phyloP scores from a whole-genome alignment of 2,797 vertebrate species.

The Pempheris klunzingeri region DNA sequence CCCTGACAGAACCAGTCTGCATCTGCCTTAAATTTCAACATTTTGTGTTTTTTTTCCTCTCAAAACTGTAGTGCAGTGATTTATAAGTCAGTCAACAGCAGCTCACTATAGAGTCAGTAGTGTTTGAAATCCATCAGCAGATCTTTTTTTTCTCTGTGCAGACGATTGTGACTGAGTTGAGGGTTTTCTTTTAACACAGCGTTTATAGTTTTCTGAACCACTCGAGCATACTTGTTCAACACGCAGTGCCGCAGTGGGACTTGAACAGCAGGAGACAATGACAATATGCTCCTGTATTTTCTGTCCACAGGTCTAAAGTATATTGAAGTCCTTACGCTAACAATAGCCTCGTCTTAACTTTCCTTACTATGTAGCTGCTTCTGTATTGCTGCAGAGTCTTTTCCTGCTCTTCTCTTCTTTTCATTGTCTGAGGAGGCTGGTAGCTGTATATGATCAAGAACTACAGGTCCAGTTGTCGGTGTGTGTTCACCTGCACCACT shows the following conservation, averaged over 20 bases:
- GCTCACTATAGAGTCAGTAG: background rate
- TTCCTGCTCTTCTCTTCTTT: too few species aligned
- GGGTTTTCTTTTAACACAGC: background rate
- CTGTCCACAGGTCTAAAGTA: background rate
- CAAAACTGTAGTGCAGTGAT: background rate
- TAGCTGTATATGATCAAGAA: background rate
- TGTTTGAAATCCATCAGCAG: background rate
- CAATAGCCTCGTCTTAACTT: too few species aligned
- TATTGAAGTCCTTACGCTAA: background rate
- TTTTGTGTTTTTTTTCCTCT: background rate
- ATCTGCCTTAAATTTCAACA: background rate
- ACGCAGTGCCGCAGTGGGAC: background rate
- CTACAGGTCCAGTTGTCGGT: background rate
- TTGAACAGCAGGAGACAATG: slow-evolving; percentile 5
- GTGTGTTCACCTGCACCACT: background rate
- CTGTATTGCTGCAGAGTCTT: too few species aligned
- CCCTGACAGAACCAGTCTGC: slow-evolving; percentile 10
- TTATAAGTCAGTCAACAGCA: background rate
- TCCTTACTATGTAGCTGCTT: too few species aligned
- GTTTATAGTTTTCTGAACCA: background rate
- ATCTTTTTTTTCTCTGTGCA: background rate
- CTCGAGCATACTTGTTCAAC: background rate
- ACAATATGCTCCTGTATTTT: slow-evolving; percentile 12
- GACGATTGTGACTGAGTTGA: background rate
- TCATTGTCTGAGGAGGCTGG: background rate